These are phyloP conservation scores for Steinernema hermaphroditum DNA, from an alignment of 2,888 invertebrate species.

Conservation along the genomic window DNA sequence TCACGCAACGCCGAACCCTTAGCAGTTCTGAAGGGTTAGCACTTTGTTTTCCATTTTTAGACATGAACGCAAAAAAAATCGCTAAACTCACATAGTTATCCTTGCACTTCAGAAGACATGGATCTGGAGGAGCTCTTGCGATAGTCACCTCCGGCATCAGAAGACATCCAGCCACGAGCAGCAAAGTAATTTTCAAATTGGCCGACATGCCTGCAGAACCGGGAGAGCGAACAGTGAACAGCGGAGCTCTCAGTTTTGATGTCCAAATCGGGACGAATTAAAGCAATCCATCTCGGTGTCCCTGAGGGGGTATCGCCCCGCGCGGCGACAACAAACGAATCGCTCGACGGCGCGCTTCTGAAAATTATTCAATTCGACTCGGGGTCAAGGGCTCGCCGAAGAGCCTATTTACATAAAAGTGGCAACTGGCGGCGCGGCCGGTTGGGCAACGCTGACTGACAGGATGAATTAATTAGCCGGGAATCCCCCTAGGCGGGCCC, in stretches of 20 bases:
- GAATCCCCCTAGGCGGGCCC: background rate
- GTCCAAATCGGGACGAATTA: conserved; percentile 23
- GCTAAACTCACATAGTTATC: conserved; percentile 56
- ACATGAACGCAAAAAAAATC: conserved; percentile 13
- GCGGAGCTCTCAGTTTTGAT: background rate
- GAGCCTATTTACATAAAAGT: too few relatives aligned
- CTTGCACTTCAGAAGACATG: conserved; percentile 57
- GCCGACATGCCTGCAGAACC: background rate
- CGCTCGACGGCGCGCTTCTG: conserved; percentile 1
- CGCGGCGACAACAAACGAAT: conserved; percentile 26
- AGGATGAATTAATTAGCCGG: conserved; percentile 11
- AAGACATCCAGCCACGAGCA: background rate
- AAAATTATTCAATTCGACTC: conserved; percentile 14
- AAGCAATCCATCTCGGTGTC: conserved; percentile 18
- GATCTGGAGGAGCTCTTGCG: conserved; percentile 42
- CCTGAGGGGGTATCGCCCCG: conserved; percentile 17
- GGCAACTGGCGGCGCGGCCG: background rate
- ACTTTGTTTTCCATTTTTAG: background rate
- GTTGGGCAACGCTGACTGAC: background rate
- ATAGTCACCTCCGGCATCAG: background rate
- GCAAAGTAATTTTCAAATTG: background rate
- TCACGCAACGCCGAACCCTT: too few relatives aligned
- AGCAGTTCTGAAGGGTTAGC: too few relatives aligned
- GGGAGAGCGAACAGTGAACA: background rate
- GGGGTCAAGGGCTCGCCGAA: too few relatives aligned